Evolutionary conservation across 2,113 vertebrate species (phyloP).

Genomic region (Dicrurus megarhynchus): DNA sequence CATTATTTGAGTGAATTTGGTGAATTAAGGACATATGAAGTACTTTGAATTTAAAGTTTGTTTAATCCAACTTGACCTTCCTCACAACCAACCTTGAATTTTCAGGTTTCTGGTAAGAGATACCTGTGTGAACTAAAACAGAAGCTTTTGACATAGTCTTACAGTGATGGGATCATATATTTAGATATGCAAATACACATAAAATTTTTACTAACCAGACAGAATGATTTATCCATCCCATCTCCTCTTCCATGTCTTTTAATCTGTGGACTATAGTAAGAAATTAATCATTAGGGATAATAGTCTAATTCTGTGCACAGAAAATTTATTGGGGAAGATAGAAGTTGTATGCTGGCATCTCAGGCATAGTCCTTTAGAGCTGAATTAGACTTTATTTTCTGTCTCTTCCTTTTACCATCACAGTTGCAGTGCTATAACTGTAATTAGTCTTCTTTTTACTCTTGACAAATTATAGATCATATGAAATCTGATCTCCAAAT

Average conservation of each 20-base stretch:
- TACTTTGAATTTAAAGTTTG: not conserved
- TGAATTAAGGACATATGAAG: not conserved
- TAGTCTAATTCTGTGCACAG: not conserved
- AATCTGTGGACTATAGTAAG: not conserved
- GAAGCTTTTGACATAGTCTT: not conserved
- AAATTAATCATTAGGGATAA: not conserved
- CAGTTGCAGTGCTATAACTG: not conserved
- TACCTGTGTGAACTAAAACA: not conserved
- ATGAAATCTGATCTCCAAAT: not conserved
- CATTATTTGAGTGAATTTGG: not conserved
- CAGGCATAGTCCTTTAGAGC: not conserved
- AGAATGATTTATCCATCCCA: not conserved
- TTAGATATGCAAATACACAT: constrained; percentile 9
- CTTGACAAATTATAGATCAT: not conserved
- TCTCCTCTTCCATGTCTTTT: not conserved
- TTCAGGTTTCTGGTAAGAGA: not conserved
- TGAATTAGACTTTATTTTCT: not conserved
- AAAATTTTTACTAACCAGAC: not conserved
- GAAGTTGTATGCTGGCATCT: not conserved
- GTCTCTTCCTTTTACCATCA: not conserved
- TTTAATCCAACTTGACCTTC: not conserved
- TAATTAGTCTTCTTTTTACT: not conserved
- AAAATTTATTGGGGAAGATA: not conserved
- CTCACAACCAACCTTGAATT: not conserved
- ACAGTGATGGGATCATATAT: not conserved